Percentiles rank a stretch among this genome's conserved stretches.
Conservation (phyloP, 2,113 vertebrate species). For the Columba janthina region DNA sequence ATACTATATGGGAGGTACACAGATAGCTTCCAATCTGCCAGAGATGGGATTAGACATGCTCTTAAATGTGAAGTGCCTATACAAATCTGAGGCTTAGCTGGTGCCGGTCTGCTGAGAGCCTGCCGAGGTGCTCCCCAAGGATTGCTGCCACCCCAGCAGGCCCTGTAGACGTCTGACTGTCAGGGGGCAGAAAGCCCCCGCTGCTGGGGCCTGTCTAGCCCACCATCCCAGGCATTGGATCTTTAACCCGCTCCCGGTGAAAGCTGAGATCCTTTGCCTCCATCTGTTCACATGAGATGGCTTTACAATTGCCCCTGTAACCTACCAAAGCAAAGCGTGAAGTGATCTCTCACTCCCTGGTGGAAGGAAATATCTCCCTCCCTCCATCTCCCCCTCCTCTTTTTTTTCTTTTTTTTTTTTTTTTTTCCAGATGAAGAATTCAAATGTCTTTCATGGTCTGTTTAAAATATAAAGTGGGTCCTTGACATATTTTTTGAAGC, state of each 20-base stretch:
- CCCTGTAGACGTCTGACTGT: conserved; percentile 59
- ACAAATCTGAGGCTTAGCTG: conserved; percentile 65
- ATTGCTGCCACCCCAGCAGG: conserved; percentile 63
- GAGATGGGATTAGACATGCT: conserved; percentile 86
- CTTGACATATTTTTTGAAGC: conserved; percentile 42
- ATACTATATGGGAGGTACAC: conserved; percentile 79
- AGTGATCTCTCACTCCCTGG: conserved; percentile 47
- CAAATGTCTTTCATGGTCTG: conserved; percentile 32
- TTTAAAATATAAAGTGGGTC: conserved; percentile 52
- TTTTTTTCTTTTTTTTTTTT: neutral
- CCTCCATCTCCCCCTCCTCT: neutral
- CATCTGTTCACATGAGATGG: conserved; percentile 70
- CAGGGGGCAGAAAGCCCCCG: conserved; percentile 56
- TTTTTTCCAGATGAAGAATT: conserved; percentile 32
- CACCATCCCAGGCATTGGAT: conserved; percentile 35
- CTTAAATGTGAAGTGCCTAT: conserved; percentile 76
- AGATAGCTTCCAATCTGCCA: conserved; percentile 75
- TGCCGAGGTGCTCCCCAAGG: conserved; percentile 65
- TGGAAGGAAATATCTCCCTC: conserved; percentile 61
- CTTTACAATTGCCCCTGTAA: conserved; percentile 57
- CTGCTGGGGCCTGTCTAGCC: conserved; percentile 32
- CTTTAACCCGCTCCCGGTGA: conserved; percentile 61
- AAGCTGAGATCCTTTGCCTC: conserved; percentile 66
- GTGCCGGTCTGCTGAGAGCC: conserved; percentile 70
- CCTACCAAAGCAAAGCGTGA: conserved; percentile 58